phyloP scores from a whole-genome alignment of 2,113 vertebrate genomes.

The Thymallus thymallus region DNA sequence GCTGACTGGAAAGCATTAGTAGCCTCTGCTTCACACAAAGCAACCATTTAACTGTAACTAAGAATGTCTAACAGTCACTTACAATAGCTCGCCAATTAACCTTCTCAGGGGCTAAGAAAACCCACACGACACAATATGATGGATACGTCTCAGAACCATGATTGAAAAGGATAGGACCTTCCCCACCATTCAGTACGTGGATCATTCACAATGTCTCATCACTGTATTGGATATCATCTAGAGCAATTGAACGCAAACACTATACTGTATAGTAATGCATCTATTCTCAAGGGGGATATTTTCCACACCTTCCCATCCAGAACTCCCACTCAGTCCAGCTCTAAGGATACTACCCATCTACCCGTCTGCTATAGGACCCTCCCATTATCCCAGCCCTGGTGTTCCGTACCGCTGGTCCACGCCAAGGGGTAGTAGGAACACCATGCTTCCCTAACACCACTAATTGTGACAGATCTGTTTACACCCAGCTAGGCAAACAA shows the following conservation, averaged over 20 bases:
- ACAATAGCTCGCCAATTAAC: background rate
- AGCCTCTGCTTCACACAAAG: too few relatives aligned
- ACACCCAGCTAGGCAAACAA: slow-evolving; percentile 22
- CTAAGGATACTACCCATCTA: background rate
- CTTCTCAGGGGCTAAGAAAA: background rate
- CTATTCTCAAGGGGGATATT: background rate
- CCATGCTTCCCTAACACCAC: background rate
- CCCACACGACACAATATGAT: too few relatives aligned
- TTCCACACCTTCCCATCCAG: background rate
- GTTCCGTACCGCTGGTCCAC: background rate
- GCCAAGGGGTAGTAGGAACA: background rate
- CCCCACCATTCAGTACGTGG: too few relatives aligned
- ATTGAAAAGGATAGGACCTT: too few relatives aligned
- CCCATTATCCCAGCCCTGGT: background rate
- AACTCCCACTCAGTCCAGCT: background rate
- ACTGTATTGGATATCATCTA: too few relatives aligned
- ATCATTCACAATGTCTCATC: too few relatives aligned
- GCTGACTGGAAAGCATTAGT: too few relatives aligned
- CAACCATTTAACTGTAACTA: too few relatives aligned
- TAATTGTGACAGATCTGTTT: slow-evolving; percentile 54
- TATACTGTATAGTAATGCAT: background rate
- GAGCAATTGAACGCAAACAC: too few relatives aligned
- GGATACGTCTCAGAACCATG: too few relatives aligned
- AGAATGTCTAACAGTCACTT: background rate
- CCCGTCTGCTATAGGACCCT: too few relatives aligned